Conservation (phyloP, 1,140 invertebrate genomes). For the Agraylea sexmaculata region DNA sequence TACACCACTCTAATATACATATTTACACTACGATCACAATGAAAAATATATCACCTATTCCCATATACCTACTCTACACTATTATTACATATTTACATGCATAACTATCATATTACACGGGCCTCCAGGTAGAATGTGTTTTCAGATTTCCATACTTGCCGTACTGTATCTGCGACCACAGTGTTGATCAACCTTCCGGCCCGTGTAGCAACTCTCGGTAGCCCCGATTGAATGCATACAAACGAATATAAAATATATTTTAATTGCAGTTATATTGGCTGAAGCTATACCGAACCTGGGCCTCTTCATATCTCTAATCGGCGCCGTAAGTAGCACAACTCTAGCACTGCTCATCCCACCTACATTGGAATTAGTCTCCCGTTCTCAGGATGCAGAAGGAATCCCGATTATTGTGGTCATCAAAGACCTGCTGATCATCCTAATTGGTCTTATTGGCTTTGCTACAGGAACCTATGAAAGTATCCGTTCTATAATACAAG, state of each 20-base stretch:
- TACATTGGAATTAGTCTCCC: conserved; percentile 62
- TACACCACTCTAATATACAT: too few species aligned
- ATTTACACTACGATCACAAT: too few species aligned
- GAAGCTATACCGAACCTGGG: conserved; percentile 71
- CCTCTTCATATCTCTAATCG: conserved; percentile 81
- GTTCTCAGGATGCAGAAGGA: conserved; percentile 35
- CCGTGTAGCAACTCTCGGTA: too few species aligned
- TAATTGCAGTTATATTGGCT: conserved; percentile 63
- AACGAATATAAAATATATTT: conserved; percentile 9
- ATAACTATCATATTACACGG: too few species aligned
- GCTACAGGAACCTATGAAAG: conserved; percentile 63
- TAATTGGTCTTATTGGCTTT: conserved; percentile 57
- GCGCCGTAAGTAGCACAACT: conserved; percentile 75
- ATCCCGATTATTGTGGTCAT: conserved; percentile 31
- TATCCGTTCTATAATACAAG: conserved; percentile 46
- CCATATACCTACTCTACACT: too few species aligned
- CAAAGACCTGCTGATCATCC: conserved; percentile 55
- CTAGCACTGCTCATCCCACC: conserved; percentile 82
- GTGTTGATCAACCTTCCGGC: too few species aligned
- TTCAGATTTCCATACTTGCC: too few species aligned
- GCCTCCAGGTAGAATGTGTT: too few species aligned
- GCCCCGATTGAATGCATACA: too few species aligned
- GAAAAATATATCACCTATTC: too few species aligned
- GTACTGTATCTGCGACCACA: too few species aligned
- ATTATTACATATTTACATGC: too few species aligned